phyloP scores from a whole-genome alignment of 2,113 vertebrate genomes.

The Eira barbara region DNA sequence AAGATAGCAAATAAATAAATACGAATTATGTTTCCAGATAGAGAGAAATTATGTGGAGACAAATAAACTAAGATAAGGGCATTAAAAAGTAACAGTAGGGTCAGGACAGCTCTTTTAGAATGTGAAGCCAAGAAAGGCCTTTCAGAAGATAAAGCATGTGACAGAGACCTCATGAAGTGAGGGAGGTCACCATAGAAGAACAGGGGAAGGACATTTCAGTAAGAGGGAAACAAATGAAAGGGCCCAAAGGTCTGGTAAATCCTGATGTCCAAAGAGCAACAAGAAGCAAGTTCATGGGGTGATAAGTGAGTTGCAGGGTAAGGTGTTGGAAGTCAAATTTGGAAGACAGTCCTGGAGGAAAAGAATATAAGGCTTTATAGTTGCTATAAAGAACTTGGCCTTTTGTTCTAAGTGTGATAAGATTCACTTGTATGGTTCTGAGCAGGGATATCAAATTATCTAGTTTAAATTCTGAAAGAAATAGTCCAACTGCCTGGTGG shows the following conservation, averaged over 20 bases:
- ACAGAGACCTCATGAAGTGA: not conserved
- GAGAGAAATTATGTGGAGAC: not conserved
- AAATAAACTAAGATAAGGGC: not conserved
- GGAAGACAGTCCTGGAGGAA: not conserved
- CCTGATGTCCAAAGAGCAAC: not conserved
- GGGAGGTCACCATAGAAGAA: too few species aligned
- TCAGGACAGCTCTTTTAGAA: not conserved
- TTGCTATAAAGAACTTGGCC: not conserved
- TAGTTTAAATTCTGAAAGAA: not conserved
- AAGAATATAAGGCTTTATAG: not conserved
- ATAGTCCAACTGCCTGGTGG: not conserved
- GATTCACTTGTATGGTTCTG: not conserved
- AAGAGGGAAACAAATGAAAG: not conserved
- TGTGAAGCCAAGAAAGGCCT: not conserved
- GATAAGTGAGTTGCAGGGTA: too few species aligned
- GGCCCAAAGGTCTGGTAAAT: not conserved
- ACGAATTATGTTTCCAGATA: not conserved
- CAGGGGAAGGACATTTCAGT: too few species aligned
- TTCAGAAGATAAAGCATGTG: not conserved
- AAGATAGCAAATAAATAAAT: not conserved
- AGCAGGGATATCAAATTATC: not conserved
- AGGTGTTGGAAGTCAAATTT: not conserved
- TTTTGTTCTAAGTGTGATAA: not conserved
- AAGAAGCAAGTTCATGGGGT: not conserved
- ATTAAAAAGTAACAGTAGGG: not conserved